Conservation (phyloP, 2,888 invertebrate genomes). For the Callosobruchus maculatus region DNA sequence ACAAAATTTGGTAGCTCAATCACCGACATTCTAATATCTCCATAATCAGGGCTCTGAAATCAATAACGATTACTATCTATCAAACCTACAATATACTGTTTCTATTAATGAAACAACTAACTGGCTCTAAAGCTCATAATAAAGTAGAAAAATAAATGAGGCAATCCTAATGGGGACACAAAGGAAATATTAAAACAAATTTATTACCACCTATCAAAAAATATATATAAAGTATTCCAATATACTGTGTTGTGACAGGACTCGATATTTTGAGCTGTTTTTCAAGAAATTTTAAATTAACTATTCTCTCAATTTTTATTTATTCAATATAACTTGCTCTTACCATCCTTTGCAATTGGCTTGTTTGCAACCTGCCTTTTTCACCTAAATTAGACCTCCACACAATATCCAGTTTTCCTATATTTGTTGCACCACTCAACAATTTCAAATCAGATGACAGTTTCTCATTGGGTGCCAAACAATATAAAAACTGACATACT, state of each 20-base stretch:
- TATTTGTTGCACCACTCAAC: slow-evolving; percentile 78
- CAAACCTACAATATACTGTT: too few relatives aligned
- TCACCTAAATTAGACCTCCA: slow-evolving; percentile 98
- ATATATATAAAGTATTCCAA: too few relatives aligned
- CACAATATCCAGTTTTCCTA: slow-evolving; percentile 96
- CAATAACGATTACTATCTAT: not conserved
- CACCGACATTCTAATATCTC: slow-evolving; percentile 84
- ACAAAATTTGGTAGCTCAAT: slow-evolving; percentile 82
- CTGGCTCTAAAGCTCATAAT: not conserved
- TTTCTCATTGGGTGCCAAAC: slow-evolving; percentile 77
- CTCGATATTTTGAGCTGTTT: too few relatives aligned
- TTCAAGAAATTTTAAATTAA: too few relatives aligned
- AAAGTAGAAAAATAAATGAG: too few relatives aligned
- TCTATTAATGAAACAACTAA: too few relatives aligned
- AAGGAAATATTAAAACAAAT: too few relatives aligned
- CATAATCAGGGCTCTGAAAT: slow-evolving; percentile 82
- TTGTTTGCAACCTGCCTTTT: slow-evolving; percentile 93
- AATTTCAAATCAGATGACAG: slow-evolving; percentile 73
- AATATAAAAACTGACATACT: slow-evolving; percentile 92
- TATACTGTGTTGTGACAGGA: too few relatives aligned
- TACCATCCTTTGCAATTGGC: slow-evolving; percentile 87
- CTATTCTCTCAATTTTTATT: not conserved
- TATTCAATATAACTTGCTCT: slow-evolving; percentile 9
- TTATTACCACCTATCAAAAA: too few relatives aligned
- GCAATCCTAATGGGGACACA: too few relatives aligned